Evolutionary conservation across 2,888 invertebrate genomes (phyloP).

Genomic region (Mimas tiliae): DNA sequence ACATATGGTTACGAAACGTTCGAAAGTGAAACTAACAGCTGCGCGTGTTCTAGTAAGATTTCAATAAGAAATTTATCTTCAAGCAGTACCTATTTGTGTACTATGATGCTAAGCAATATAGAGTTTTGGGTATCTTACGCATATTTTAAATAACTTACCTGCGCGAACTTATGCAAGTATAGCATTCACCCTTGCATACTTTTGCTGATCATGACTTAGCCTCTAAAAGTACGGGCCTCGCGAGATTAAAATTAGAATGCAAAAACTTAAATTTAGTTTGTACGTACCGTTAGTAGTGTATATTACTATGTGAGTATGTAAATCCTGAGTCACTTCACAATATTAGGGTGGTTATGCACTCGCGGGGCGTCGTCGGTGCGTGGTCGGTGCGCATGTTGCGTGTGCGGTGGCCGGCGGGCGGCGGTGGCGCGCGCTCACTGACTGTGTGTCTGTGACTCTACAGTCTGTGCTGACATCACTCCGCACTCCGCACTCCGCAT

Average conservation of each 20-base stretch:
- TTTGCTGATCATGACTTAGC: slow-evolving; percentile 67
- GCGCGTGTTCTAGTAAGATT: background rate
- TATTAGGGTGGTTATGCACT: slow-evolving; percentile 64
- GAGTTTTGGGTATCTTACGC: background rate
- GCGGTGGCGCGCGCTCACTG: slow-evolving; percentile 74
- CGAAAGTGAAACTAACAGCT: slow-evolving; percentile 61
- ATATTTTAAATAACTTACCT: background rate
- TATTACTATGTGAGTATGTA: slow-evolving; percentile 39
- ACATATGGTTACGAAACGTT: slow-evolving; percentile 62
- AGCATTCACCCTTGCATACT: slow-evolving; percentile 54
- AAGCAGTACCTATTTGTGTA: too few relatives aligned
- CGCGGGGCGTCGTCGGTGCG: slow-evolving; percentile 63
- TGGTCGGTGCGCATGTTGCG: slow-evolving; percentile 56
- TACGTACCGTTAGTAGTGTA: slow-evolving; percentile 50
- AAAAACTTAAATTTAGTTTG: background rate
- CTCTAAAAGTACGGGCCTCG: slow-evolving; percentile 42
- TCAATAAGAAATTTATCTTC: background rate
- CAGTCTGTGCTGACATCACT: background rate
- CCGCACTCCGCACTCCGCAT: background rate
- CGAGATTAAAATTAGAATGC: slow-evolving; percentile 39
- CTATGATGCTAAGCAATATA: background rate
- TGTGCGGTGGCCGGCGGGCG: slow-evolving; percentile 64
- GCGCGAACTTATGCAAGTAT: slow-evolving; percentile 30
- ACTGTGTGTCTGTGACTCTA: slow-evolving; percentile 38
- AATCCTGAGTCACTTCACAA: slow-evolving; percentile 79